Evolutionary conservation across 2,888 invertebrate genomes (phyloP).

Genomic region (Volucella inflata): DNA sequence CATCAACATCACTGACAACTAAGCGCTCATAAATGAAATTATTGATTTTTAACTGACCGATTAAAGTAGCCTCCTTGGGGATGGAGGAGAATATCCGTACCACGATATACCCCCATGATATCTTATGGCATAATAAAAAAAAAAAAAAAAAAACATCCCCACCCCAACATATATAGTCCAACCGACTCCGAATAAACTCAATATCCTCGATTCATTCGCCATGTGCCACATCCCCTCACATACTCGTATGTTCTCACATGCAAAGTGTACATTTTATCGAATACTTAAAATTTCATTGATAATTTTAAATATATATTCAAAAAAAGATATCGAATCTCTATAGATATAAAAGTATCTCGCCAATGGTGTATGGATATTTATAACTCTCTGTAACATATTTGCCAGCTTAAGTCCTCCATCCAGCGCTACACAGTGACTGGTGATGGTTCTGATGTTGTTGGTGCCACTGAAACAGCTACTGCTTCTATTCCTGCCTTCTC

Average conservation of each 20-base stretch:
- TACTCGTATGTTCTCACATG: conserved; percentile 59
- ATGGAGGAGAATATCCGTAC: not conserved
- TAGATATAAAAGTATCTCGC: conserved; percentile 35
- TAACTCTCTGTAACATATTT: conserved; percentile 69
- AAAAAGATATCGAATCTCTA: conserved; percentile 8
- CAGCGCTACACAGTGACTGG: not conserved
- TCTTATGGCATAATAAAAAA: conserved; percentile 28
- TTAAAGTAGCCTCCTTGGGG: conserved; percentile 44
- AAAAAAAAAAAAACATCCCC: conserved; percentile 10
- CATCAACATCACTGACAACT: not conserved
- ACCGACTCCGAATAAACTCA: conserved; percentile 42
- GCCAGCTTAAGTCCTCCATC: conserved; percentile 52
- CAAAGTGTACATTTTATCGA: conserved; percentile 61
- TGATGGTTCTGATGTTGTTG: conserved; percentile 4
- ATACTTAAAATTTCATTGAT: conserved; percentile 74
- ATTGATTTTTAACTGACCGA: conserved; percentile 67
- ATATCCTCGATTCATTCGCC: conserved; percentile 58
- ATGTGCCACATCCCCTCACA: conserved; percentile 51
- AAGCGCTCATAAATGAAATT: conserved; percentile 30
- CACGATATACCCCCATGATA: conserved; percentile 21
- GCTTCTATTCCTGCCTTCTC: conserved; percentile 36
- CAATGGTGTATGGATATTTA: conserved; percentile 65
- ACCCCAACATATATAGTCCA: not conserved
- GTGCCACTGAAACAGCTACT: conserved; percentile 1
- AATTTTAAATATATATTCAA: conserved; percentile 57